Evolutionary conservation across 2,888 invertebrate species (phyloP).

Genomic region (Cheilosia soror): DNA sequence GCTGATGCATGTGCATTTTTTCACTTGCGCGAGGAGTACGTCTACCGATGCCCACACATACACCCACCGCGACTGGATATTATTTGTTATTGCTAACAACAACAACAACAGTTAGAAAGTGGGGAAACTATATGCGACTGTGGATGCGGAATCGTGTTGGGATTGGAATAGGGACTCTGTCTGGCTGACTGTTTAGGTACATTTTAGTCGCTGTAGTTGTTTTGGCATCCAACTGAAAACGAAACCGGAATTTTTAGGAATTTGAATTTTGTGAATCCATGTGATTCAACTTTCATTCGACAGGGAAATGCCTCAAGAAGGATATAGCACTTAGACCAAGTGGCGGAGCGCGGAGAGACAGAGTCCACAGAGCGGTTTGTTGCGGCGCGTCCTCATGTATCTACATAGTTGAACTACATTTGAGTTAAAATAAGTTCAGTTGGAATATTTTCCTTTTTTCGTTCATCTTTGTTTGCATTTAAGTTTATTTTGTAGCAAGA

Average conservation of each 20-base stretch:
- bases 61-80: constrained; percentile 16
- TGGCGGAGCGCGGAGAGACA: neutral
- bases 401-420: constrained; percentile 51
- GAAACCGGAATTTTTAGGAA: constrained; percentile 82
- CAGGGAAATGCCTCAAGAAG: constrained; percentile 1
- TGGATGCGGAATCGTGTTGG: constrained; percentile 23
- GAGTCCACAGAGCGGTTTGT: neutral
- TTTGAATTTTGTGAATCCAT: constrained; percentile 65
- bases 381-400: constrained; percentile 3
- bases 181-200: constrained; percentile 1
- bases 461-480: constrained; percentile 17
- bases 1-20: constrained; percentile 43
- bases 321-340: neutral
- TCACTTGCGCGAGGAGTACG: constrained; percentile 17
- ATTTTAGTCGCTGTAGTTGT: constrained; percentile 16
- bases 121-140: constrained; percentile 41
- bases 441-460: neutral
- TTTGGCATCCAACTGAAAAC: constrained; percentile 77
- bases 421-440: constrained; percentile 35
- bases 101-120: constrained; percentile 44
- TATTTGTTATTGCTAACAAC: neutral
- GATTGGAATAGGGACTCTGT: no score
- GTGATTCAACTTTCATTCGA: constrained; percentile 67
- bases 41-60: constrained; percentile 2
- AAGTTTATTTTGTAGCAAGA: constrained; percentile 24